Base-by-base conservation (phyloP, 2,797 vertebrate species). In the Hephaestus fuliginosus region DNA sequence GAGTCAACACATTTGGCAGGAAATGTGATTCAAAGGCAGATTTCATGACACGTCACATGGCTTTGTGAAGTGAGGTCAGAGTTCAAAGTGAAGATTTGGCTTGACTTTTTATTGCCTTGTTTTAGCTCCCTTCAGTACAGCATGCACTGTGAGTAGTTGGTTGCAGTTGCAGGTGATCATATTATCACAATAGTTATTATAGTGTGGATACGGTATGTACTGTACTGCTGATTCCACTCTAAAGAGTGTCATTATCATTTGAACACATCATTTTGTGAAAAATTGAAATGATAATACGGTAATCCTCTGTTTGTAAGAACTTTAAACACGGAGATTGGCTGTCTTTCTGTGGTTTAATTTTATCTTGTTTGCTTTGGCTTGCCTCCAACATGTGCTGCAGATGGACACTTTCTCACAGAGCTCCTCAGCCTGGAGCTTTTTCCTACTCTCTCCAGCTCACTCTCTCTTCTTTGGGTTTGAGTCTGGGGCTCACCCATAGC, bases 341-440 rank as follows among this genome's bases (percentile, higher is more conserved):
- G 82, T 87, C 90, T 90, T 91, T 89, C 86, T 90, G 90, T 90
- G 89, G 94, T 95, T 92, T 95, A 94, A 95, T 93, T 95, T 95
- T 93, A 95, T 95, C 89, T 89, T 95, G 93, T 95, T 96, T 95
- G 88, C 90, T 89, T 95, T 96, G 95, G 95, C 78, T 80, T 28
- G 20, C 67, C 74, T 94, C 95, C 94, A 95, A 67, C 76, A 17
- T 80, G 72, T 70, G 83, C 89, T 91, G 87, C 93, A 92, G 91
- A 94, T 92, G 92, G 92, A 91, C 87, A 86, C 81, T 93, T 94
- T 94, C 93, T 94, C 92, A 94, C 91, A 94, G 84, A 79, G 85
- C 81, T 68, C 80, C 70, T 65, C 78, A 39, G 85, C 68, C 76
- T 46, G 69, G 63, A 88, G 76, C 76, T 74, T 88, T 89, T 89